phyloP scores from a whole-genome alignment of 2,797 vertebrate genomes.

The Malurus leucopterus region DNA sequence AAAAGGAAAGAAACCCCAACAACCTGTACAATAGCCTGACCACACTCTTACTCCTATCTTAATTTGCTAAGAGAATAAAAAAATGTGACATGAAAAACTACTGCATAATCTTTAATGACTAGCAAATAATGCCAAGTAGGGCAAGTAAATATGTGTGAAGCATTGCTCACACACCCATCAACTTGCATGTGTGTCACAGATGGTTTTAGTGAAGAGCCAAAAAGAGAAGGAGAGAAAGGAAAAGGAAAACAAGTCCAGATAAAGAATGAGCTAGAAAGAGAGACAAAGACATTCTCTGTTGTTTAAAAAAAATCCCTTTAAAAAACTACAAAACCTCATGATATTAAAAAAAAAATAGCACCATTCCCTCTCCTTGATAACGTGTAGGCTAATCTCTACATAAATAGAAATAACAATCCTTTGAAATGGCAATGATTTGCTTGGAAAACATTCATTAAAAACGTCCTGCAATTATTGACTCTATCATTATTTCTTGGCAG shows the following conservation, averaged over 20 bases:
- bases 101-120: conserved; percentile 23
- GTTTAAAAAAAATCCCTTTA: not conserved
- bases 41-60: not conserved
- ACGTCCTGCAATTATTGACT: conserved; percentile 61
- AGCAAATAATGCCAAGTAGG: conserved; percentile 48
- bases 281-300: not conserved
- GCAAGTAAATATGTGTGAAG: conserved; percentile 16
- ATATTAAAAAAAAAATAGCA: conserved; percentile 6
- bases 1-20: not conserved
- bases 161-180: conserved; percentile 11
- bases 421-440: conserved; percentile 62
- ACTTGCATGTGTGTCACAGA: conserved; percentile 10
- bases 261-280: not conserved
- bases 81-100: not conserved
- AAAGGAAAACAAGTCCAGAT: conserved; percentile 35
- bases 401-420: conserved; percentile 53
- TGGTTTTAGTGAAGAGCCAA: conserved; percentile 16
- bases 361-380: not conserved
- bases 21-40: not conserved
- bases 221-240: conserved; percentile 13
- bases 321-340: not conserved
- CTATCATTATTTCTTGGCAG: conserved; percentile 61
- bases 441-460: conserved; percentile 68
- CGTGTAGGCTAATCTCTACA: conserved; percentile 4
- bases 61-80: not conserved